Base-by-base conservation (phyloP, 2,888 invertebrate species). In the Serripes groenlandicus region DNA sequence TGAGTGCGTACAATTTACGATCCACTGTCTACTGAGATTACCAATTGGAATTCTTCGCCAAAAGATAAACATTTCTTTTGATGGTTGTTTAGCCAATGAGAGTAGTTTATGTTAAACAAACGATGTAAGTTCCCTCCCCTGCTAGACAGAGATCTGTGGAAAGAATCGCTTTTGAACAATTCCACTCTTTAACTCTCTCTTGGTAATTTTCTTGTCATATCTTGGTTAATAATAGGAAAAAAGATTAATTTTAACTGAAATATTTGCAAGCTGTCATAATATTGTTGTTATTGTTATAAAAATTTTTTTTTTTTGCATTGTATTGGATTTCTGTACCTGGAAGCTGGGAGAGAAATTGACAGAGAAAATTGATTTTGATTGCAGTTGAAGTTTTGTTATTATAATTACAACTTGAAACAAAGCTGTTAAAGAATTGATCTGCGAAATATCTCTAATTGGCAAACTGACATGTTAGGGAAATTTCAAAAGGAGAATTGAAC, bases 31-130 rank as follows among this genome's bases (percentile, higher is more conserved):
- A 68, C 66, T 28, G 49, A 49, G 80, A 80, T 84, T 80, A 81
- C 84, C 84, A 80, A 84, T 84, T 84, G 84, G 80, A 84, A 84
- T 84, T 75, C 80, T 75, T 78, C 75, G 42, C 74, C 71, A 68
- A 77, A 77, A 71, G 72, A 77, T 77, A 75, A 77, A 75, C 42
- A 35, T 42, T 42, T 64, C 26, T 75, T 84, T 84, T 84, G 84
- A 84, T 72, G 74, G 54, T 74, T 21, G 23, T 49, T 68, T 60
- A 62, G n/a, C 84, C 84, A 84, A 84, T 84, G 66, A 54, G 75
- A 75, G 49, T n/a, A 23, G 3, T 26, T 71, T 54, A 71, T 71
- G 54, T 54, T 56, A 66, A 66, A 66, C 66, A 66, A 66, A 66
- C 28, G 37, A 37, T 18, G 11, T 21, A 42, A 42, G 37, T 26